These are phyloP conservation scores for Latrodectus geometricus DNA, from an alignment of 1,140 invertebrate species.

Conservation along the genomic window DNA sequence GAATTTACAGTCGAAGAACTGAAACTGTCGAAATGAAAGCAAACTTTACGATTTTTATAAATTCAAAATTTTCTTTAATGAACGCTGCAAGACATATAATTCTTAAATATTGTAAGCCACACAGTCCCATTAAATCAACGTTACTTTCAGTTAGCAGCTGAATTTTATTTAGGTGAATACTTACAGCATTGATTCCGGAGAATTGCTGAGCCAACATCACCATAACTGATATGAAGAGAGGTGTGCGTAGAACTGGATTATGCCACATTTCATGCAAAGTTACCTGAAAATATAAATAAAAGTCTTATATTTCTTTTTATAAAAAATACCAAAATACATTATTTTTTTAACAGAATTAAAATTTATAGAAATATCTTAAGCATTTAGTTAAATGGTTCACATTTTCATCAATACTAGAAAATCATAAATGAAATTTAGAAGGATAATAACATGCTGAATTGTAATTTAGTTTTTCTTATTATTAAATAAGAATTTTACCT, in stretches of 20 bases:
- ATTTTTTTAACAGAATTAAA: too few species aligned
- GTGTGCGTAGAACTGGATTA: conserved; percentile 79
- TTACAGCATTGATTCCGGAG: conserved; percentile 88
- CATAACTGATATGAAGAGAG: conserved; percentile 82
- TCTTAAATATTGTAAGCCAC: background rate
- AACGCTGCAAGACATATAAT: background rate
- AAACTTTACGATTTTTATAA: too few species aligned
- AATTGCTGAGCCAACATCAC: conserved; percentile 90
- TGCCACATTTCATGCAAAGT: conserved; percentile 79
- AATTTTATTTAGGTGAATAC: conserved; percentile 64
- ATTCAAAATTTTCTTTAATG: too few species aligned
- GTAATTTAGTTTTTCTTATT: background rate
- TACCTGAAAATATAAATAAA: conserved; percentile 19
- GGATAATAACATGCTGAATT: too few species aligned
- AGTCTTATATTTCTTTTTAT: too few species aligned
- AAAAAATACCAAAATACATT: too few species aligned
- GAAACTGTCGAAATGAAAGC: too few species aligned
- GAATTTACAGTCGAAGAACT: too few species aligned
- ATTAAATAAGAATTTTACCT: conserved; percentile 69
- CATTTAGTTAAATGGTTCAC: too few species aligned
- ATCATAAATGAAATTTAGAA: too few species aligned
- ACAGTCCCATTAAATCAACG: background rate
- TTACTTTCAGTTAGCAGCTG: background rate
- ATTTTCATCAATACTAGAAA: too few species aligned
- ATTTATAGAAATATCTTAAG: too few species aligned